These are phyloP conservation scores for Biston betularia DNA, from an alignment of 2,888 invertebrate species.

Conservation along the genomic window DNA sequence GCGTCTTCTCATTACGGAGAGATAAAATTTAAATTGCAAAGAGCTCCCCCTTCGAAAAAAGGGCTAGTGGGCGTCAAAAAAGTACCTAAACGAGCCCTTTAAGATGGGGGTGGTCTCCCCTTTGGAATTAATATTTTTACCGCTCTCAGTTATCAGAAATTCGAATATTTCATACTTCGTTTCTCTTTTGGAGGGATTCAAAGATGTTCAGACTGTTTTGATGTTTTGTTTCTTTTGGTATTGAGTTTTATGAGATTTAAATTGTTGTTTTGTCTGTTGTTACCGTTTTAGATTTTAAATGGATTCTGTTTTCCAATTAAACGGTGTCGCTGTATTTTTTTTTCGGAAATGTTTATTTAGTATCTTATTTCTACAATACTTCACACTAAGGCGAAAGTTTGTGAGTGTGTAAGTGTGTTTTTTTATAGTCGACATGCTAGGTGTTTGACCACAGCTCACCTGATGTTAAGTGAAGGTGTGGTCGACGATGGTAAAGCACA, in stretches of 20 bases:
- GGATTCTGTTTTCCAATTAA: neutral
- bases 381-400: too few species aligned
- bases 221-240: slow-evolving; percentile 41
- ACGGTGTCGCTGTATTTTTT: neutral
- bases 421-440: too few species aligned
- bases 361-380: neutral
- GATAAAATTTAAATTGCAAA: slow-evolving; percentile 85
- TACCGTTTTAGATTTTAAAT: neutral
- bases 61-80: slow-evolving; percentile 80
- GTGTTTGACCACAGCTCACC: too few species aligned
- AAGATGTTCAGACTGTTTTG: slow-evolving; percentile 34
- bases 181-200: slow-evolving; percentile 26
- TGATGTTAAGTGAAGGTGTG: too few species aligned
- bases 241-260: slow-evolving; percentile 33
- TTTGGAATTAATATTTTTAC: slow-evolving; percentile 73
- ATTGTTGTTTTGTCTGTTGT: slow-evolving; percentile 6
- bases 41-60: slow-evolving; percentile 75
- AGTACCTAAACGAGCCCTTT: slow-evolving; percentile 56
- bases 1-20: slow-evolving; percentile 73
- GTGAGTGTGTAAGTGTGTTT: too few species aligned
- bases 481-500: too few species aligned
- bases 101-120: slow-evolving; percentile 54
- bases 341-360: neutral
- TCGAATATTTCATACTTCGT: slow-evolving; percentile 46
- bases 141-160: slow-evolving; percentile 66